These are phyloP conservation scores for Cryptotermes secundus DNA, from an alignment of 1,140 invertebrate species.

Conservation along the genomic window DNA sequence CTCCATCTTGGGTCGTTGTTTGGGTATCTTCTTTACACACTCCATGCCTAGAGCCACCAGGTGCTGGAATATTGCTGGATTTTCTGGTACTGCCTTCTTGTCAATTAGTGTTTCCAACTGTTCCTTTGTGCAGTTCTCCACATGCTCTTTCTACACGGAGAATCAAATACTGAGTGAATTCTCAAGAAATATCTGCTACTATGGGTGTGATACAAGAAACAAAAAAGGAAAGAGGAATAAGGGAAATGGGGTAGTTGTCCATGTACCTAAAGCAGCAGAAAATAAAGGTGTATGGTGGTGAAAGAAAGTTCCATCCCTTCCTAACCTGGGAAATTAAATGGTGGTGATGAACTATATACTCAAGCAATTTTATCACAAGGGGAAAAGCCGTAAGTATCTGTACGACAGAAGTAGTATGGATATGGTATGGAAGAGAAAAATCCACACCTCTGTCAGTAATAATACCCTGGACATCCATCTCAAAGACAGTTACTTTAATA, in stretches of 20 bases:
- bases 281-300: too few species aligned
- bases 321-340: too few species aligned
- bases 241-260: too few species aligned
- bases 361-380: too few species aligned
- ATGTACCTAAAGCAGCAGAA: too few species aligned
- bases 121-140: slow-evolving; percentile 50
- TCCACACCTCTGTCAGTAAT: background rate
- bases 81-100: slow-evolving; percentile 50
- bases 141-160: slow-evolving; percentile 60
- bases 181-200: too few species aligned
- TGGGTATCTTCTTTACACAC: slow-evolving; percentile 56
- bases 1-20: slow-evolving; percentile 66
- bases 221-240: too few species aligned
- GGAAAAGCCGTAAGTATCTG: background rate
- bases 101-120: slow-evolving; percentile 54
- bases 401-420: background rate
- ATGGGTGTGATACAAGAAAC: too few species aligned
- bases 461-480: background rate
- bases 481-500: background rate
- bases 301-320: too few species aligned
- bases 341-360: too few species aligned
- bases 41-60: slow-evolving; percentile 59
- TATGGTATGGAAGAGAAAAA: background rate
- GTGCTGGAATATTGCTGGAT: slow-evolving; percentile 54
- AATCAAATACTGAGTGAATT: too few species aligned